Conservation (phyloP, 2,888 invertebrate species). For the Tupiocoris notatus region DNA sequence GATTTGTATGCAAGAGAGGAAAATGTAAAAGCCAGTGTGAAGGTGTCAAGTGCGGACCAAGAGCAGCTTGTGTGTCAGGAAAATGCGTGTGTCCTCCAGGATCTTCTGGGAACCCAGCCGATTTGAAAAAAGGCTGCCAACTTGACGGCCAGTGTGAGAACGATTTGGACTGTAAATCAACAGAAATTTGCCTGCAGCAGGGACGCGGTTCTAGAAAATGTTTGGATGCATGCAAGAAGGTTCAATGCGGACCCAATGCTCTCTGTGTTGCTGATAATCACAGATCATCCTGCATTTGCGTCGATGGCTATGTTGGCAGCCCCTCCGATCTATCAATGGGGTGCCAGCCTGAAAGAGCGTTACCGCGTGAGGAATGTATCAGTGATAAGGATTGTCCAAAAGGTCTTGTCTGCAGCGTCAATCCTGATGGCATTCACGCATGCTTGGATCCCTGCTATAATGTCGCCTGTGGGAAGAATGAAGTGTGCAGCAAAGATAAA, state of each 20-base stretch:
- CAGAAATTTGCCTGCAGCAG: conserved; percentile 85
- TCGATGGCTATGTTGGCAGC: conserved; percentile 77
- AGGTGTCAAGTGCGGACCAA: conserved; percentile 73
- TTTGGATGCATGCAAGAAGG: conserved; percentile 80
- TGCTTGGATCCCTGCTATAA: conserved; percentile 78
- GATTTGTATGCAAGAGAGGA: conserved; percentile 68
- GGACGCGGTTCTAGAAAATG: conserved; percentile 77
- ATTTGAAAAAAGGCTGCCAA: conserved; percentile 68
- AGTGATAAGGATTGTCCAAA: conserved; percentile 69
- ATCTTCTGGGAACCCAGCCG: conserved; percentile 71
- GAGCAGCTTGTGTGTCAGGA: conserved; percentile 77
- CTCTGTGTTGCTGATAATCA: conserved; percentile 81
- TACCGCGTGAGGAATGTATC: conserved; percentile 63
- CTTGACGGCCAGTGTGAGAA: conserved; percentile 74
- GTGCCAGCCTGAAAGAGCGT: conserved; percentile 68
- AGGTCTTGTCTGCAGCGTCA: conserved; percentile 68
- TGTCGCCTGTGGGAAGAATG: conserved; percentile 79
- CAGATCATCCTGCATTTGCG: conserved; percentile 80
- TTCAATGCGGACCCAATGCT: conserved; percentile 88
- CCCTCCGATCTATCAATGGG: conserved; percentile 76
- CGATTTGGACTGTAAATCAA: conserved; percentile 76
- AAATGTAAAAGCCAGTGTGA: conserved; percentile 76
- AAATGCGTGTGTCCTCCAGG: conserved; percentile 78
- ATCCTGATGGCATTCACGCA: conserved; percentile 63
- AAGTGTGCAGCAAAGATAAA: conserved; percentile 69